Evolutionary conservation across 2,113 vertebrate genomes (phyloP), one percentile per base, ranked within the genome.

Genomic region (Lipotes vexillifer): DNA sequence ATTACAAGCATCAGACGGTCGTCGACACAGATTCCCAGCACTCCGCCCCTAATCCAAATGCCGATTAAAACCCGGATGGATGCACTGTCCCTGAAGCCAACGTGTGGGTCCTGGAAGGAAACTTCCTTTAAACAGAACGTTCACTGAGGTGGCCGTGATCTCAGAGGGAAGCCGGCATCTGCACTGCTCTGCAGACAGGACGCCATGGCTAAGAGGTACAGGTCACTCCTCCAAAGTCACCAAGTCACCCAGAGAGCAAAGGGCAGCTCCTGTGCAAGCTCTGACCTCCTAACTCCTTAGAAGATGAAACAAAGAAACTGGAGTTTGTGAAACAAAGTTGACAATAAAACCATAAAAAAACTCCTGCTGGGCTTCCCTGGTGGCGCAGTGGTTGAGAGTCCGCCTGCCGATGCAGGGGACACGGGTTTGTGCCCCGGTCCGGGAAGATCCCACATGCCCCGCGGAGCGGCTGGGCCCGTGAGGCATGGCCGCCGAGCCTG

Each of bases 81-180:
- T 4, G 15, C 44, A 49, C 13, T 0, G 18, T 11, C 8, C 23
- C 78, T 55, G 71, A 52, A 61, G 57, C 31, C 31, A 3, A 20
- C 0, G 27, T 6, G 14, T 5, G n/a, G 61, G 52, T 27, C 41
- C 94, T 36, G 75, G 57, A 7, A 8, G 59, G 65, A 41, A 12
- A 9, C 3, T 2, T 25, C 8, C 14, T 7, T 49, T 12, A 9
- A 10, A 29, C 27, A 8, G 66, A 2, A 52, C 33, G 38, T 61
- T 68, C 59, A 1, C 1, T 0, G 20, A 66, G 57, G 49, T 9
- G 4, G 13, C 52, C 1, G 0, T 1, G 29, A 20, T 3, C 17
- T 46, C 38, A 49, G 63, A 49, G 5, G 63, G 65, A 75, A n/a
- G 72, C 9, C 0, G 44, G 38, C 17, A 14, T 6, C 33, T 2